These are phyloP conservation scores for Chauna torquata DNA, from an alignment of 2,113 vertebrate genomes.

Conservation along the genomic window DNA sequence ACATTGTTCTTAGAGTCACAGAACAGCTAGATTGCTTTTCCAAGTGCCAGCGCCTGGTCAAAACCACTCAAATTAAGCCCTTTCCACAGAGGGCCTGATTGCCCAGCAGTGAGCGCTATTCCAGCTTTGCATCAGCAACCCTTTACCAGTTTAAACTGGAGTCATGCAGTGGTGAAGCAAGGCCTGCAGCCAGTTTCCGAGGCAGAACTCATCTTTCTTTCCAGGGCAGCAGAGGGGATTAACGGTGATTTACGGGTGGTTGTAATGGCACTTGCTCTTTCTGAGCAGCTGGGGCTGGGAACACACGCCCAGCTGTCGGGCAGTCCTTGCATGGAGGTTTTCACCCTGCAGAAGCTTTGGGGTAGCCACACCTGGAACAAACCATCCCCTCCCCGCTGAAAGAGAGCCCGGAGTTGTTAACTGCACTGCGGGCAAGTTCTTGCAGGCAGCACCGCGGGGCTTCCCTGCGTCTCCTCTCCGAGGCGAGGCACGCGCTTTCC, in stretches of 20 bases:
- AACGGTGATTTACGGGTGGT: rapidly evolving
- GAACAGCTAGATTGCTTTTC: not conserved
- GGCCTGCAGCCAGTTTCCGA: not conserved
- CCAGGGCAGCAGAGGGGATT: not conserved
- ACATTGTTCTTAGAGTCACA: rapidly evolving
- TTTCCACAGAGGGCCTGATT: not conserved
- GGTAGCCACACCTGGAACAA: not conserved
- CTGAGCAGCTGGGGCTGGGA: too few species aligned
- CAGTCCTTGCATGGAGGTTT: too few species aligned
- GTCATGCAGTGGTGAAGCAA: not conserved
- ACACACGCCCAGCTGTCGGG: too few species aligned
- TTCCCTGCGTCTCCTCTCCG: not conserved
- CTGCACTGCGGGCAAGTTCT: not conserved
- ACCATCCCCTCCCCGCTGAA: rapidly evolving
- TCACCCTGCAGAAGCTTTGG: too few species aligned
- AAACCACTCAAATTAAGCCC: not conserved
- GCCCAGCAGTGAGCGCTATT: not conserved
- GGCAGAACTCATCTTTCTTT: not conserved
- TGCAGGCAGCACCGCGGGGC: not conserved
- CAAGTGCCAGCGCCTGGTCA: not conserved
- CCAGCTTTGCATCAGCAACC: not conserved
- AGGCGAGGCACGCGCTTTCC: not conserved
- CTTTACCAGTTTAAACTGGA: not conserved
- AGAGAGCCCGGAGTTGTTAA: not conserved
- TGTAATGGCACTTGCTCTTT: not conserved